phyloP scores from a whole-genome alignment of 2,113 vertebrate species.

The Melanocharis versteri region DNA sequence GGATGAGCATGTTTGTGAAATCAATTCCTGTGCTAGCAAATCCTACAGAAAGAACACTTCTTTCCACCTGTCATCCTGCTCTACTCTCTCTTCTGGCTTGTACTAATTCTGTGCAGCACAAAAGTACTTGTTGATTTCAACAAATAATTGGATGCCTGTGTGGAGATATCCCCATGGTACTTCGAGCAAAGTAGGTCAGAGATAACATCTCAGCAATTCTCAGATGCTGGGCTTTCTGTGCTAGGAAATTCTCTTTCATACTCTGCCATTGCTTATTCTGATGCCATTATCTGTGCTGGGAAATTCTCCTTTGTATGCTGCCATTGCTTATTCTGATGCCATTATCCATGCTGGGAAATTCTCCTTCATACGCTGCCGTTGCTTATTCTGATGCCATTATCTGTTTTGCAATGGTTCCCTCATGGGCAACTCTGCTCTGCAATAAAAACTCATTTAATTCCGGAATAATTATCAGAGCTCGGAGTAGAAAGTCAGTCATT shows the following conservation, averaged over 20 bases:
- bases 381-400: background rate
- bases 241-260: background rate
- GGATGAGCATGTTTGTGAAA: conserved; percentile 27
- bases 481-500: background rate
- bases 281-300: background rate
- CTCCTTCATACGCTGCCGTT: background rate
- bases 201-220: conserved; percentile 5
- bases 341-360: background rate
- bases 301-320: background rate
- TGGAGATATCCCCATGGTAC: background rate
- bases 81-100: background rate
- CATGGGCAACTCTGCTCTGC: background rate
- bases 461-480: background rate
- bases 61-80: conserved; percentile 33
- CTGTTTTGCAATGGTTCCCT: background rate
- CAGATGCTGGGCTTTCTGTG: background rate
- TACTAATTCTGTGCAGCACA: background rate
- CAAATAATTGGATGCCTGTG: conserved; percentile 47
- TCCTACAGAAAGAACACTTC: conserved; percentile 35
- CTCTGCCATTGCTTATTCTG: background rate
- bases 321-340: background rate
- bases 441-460: conserved; percentile 27
- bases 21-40: conserved; percentile 52
- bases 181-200: conserved; percentile 56
- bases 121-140: conserved; percentile 47